These are phyloP conservation scores for Enteromius radiatus DNA, from an alignment of 2,797 vertebrate genomes.

Conservation along the genomic window DNA sequence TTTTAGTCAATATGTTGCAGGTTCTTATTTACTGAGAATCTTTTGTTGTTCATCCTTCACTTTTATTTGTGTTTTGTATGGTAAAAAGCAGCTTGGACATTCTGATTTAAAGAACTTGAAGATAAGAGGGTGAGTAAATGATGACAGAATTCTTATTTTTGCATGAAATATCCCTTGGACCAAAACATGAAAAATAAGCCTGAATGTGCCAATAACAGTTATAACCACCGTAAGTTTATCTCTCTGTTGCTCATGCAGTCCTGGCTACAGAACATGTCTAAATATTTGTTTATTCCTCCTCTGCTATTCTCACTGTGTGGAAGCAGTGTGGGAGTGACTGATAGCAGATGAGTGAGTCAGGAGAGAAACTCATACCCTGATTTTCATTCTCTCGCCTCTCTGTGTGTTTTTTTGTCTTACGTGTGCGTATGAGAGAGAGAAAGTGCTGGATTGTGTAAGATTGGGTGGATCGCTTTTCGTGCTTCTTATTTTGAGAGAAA, in stretches of 20 bases:
- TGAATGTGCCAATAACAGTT: constrained; percentile 12
- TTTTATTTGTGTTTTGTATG: neutral
- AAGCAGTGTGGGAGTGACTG: constrained; percentile 56
- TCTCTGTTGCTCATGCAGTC: constrained; percentile 37
- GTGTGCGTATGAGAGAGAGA: constrained; percentile 13
- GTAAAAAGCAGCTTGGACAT: neutral
- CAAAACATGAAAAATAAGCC: neutral
- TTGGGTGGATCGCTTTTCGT: constrained; percentile 35
- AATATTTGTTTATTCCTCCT: constrained; percentile 57
- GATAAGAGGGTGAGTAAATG: neutral
- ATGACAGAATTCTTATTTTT: neutral
- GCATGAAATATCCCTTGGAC: neutral
- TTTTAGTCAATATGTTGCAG: neutral
- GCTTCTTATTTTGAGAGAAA: constrained; percentile 34
- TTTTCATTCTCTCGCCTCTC: constrained; percentile 32
- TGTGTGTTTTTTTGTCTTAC: constrained; percentile 20
- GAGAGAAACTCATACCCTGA: constrained; percentile 52
- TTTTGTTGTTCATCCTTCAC: neutral
- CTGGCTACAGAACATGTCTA: constrained; percentile 49
- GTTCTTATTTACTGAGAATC: neutral
- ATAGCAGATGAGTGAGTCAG: constrained; percentile 55
- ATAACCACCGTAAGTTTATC: neutral
- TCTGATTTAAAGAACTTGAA: neutral
- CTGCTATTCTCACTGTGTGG: constrained; percentile 53
- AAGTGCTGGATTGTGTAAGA: constrained; percentile 39